Evolutionary conservation across 2,888 invertebrate genomes (phyloP), one percentile per base, ranked within the genome.

Genomic region (Plusia festucae): DNA sequence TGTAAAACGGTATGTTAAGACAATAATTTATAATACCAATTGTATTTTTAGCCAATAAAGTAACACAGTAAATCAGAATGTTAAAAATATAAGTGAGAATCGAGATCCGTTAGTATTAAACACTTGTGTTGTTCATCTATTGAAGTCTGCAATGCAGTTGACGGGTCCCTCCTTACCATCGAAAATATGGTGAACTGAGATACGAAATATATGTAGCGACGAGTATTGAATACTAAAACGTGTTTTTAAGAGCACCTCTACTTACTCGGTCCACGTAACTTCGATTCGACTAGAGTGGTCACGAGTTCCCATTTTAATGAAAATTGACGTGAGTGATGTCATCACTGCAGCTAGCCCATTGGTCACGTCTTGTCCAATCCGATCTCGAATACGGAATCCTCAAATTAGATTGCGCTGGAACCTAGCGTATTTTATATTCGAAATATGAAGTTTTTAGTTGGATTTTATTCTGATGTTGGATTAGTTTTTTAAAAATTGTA

Each of bases 131-230:
- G 18, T 58, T 22, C 46, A 51, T 46, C 44, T 54, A 60, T 62
- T 53, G 53, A 46, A 54, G 20, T 44, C 66, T 57, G 74, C 71
- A 69, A 54, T 72, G 72, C 69, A 68, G 67, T 63, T 70, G 56
- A 61, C 62, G 30, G 60, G 52, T 11, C 44, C 34, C 16, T 58
- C 52, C 49, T 60, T 20, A 53, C 30, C 30, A 53, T 46, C 51
- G 30, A 73, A 70, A 57, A 63, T 62, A 60, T 56, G 53, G 59
- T 27, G 13, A 9, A 8, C 46, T 16, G 9, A 53, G 18, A 61
- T 61, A 68, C 49, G 22, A 27, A 51, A 60, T 57, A 27, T 57
- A 24, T 55, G 20, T 15, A 51, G n/a, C 13, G 51, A n/a, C n/a
- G 11, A 13, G 58, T 34, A 52, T 52, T 52, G 58, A 59, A 56